Evolutionary conservation across 2,113 vertebrate species (phyloP), one percentile per base, ranked within the genome.

Genomic region (Shinisaurus crocodilurus): DNA sequence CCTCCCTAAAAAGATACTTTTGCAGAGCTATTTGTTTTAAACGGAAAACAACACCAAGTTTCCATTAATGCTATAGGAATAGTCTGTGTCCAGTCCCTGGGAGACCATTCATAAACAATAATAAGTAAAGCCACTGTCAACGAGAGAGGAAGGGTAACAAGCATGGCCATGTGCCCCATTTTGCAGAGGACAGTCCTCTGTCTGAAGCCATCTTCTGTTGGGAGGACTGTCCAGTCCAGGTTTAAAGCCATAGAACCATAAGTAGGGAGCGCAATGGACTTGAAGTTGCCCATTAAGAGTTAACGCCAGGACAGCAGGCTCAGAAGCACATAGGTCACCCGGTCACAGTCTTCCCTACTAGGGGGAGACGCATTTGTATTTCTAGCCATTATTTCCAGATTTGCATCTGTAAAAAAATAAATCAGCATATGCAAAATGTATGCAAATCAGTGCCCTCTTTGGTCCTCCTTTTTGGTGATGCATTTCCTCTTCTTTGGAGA

Each of bases 1-100:
- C 80, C 89, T 92, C 91, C 92, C 80, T 91, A 74, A 92, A 89
- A 92, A 86, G 80, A 84, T 89, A 10, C 88, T 63, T 57, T 82
- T 89, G 80, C 69, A 34, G 32, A 88, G 43, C 40, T 80, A n/a
- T 87, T 16, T 57, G 91, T n/a, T 3, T 85, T 91, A 91, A 90
- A 93, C 94, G 75, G 54, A 25, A 88, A 94, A 88, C 0, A 20
- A 82, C 65, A 88, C 18, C 8, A 7, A 23, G n/a, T 91, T 25
- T 32, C 54, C 88, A 27, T 82, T 5, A 18, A 92, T 65, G 20
- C 74, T 77, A 82, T 83, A 45, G 20, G 20, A 90, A 40, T 45
- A 85, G 76, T 82, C 57, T 10, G 88, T 85, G 77, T 18, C 85
- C 13, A 80, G 25, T 16, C 1, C 0, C 84, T 82, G 81, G 84